phyloP scores from a whole-genome alignment of 35 echinoderm and acorn worm species.

The Ptychodera flava region DNA sequence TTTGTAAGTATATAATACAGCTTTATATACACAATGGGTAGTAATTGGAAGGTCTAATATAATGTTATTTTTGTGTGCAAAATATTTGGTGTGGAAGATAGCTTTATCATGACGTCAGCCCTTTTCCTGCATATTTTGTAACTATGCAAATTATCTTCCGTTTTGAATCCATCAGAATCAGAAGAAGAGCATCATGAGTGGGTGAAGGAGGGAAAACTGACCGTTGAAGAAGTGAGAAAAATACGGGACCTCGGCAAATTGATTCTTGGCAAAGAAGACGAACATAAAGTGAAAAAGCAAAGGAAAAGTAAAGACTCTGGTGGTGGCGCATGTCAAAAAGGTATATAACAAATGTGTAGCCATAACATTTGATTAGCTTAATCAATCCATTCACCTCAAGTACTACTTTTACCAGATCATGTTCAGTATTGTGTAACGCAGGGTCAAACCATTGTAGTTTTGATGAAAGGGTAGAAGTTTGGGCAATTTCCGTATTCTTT shows the following conservation, averaged over 20 bases:
- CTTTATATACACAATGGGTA: no score
- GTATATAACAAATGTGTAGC: neutral
- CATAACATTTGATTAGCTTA: neutral
- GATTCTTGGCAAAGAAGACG: constrained; percentile 20
- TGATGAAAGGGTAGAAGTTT: neutral
- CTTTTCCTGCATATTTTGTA: no score
- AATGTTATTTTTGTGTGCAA: no score
- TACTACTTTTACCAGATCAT: no score
- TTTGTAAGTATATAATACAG: no score
- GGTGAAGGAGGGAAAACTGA: neutral
- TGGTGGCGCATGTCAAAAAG: neutral
- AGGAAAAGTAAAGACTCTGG: neutral
- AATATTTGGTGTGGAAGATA: no score
- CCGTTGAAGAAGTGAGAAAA: constrained; percentile 24
- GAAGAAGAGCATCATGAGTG: neutral
- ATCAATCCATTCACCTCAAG: no score
- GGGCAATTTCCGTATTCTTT: neutral
- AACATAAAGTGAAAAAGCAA: neutral
- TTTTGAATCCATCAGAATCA: constrained; percentile 3
- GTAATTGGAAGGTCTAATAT: no score
- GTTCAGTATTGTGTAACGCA: neutral
- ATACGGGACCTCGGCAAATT: constrained; percentile 51
- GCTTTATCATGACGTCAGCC: no score
- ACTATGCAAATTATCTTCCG: no score
- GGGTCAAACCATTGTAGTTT: neutral